phyloP scores from a whole-genome alignment of 37 sponge, comb jelly and placozoan genomes.

The Geodia barretti region DNA sequence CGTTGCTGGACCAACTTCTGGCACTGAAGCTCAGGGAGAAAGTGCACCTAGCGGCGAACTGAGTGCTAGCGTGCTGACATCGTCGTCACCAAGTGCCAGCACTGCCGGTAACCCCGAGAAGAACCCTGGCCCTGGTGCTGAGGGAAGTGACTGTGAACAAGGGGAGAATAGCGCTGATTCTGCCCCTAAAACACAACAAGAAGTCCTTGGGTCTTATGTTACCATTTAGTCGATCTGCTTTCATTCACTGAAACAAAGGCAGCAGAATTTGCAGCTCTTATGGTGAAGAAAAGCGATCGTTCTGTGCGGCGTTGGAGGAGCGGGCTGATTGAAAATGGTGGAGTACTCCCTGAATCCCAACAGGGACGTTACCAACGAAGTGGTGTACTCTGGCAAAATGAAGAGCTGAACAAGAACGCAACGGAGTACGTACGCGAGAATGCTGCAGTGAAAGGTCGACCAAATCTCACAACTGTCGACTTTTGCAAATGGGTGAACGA shows the following conservation, averaged over 20 bases:
- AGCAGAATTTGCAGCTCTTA: constrained; percentile 55
- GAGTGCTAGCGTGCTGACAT: too few relatives aligned
- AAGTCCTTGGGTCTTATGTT: too few relatives aligned
- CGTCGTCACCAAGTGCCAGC: too few relatives aligned
- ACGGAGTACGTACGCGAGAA: constrained; percentile 25
- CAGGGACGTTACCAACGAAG: constrained; percentile 43
- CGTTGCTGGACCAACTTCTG: too few relatives aligned
- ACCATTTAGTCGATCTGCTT: too few relatives aligned
- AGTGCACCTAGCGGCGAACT: too few relatives aligned
- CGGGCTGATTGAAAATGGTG: constrained; percentile 15
- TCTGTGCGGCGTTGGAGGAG: constrained; percentile 44
- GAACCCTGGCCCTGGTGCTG: too few relatives aligned
- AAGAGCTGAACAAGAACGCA: constrained; percentile 12
- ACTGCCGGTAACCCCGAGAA: too few relatives aligned
- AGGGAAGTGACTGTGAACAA: too few relatives aligned
- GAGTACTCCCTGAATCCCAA: constrained; percentile 28
- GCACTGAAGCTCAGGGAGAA: too few relatives aligned
- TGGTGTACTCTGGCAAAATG: constrained; percentile 35
- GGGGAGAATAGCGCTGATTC: too few relatives aligned
- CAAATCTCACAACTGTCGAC: constrained; percentile 23
- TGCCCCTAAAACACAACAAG: too few relatives aligned
- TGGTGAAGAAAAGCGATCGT: constrained; percentile 45
- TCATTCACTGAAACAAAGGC: constrained; percentile 51
- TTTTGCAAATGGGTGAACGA: constrained; percentile 45
- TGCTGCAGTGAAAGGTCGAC: constrained; percentile 31